A percentile compares a stretch with the other conserved stretches of the same genome.
Conservation (phyloP, 2,113 vertebrate genomes). For the Alces alces region DNA sequence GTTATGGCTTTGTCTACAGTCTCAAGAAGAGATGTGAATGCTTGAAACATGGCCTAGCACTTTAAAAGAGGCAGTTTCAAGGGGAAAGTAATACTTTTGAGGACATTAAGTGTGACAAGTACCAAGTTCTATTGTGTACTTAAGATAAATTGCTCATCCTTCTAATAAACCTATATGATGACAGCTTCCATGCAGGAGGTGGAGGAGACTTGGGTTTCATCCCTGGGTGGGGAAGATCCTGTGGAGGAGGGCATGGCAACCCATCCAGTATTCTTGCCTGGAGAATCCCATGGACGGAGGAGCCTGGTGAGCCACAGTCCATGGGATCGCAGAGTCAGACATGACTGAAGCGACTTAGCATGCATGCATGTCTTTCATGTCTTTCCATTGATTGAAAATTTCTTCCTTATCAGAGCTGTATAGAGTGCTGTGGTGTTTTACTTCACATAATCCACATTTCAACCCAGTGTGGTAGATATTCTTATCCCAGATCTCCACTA, state of each 20-base stretch:
- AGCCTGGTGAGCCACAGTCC: background rate
- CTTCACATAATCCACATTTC: background rate
- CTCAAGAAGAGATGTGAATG: background rate
- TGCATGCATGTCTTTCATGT: background rate
- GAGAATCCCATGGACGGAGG: background rate
- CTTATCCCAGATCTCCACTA: background rate
- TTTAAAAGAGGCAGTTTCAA: background rate
- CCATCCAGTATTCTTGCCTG: background rate
- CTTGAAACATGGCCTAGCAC: background rate
- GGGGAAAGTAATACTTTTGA: background rate
- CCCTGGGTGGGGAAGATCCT: background rate
- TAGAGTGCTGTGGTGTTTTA: background rate
- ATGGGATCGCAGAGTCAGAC: rapidly evolving
- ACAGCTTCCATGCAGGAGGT: background rate
- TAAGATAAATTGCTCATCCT: background rate
- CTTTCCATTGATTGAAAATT: background rate
- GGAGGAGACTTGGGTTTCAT: background rate
- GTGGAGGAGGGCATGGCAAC: background rate
- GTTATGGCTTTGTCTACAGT: background rate
- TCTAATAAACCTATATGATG: background rate
- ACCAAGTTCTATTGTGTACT: background rate
- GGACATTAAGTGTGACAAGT: background rate
- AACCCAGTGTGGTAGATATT: background rate
- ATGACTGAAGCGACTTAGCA: background rate
- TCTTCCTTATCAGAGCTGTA: background rate